Evolutionary conservation across 2,888 invertebrate species (phyloP), one percentile per base, ranked within the genome.

Genomic region (Pogonocherus hispidulus): DNA sequence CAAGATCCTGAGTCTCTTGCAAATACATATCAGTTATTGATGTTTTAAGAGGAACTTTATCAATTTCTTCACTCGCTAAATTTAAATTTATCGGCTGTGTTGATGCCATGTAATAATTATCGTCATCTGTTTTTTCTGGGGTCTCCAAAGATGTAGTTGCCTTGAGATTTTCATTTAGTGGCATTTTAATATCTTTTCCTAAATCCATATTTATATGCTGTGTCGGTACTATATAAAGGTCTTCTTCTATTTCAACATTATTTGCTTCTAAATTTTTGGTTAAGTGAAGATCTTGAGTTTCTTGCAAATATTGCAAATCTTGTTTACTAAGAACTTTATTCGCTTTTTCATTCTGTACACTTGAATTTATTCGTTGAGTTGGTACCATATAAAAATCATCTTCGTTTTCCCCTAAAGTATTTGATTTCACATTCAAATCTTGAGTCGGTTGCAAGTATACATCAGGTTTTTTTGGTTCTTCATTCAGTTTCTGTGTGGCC

Each of bases 401-500:
- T n/a, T 4, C 1, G 14, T 3, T 41, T 14, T 41, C n/a, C 14
- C 14, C 16, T 41, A 3, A 3, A 27, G 27, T 3, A 5, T 27
- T 27, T 27, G 27, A 27, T 27, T 35, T n/a, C 20, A 37, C 18
- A 20, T 55, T 41, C 6, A 55, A 4, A 3, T 19, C 20, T 19
- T 55, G 55, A 1, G 55, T 55, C 18, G 72, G 20, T 32, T 55
- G 54, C 49, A 64, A 63, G 1, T 23, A 63, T 44, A 67, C 3
- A 47, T 46, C 55, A 27, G 27, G 4, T 27, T 27, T 8, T 27
- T 27, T n/a, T n/a, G 23, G 27, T n/a, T 18, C 3, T 47, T 59
- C n/a, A 37, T 66, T 54, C 16, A 75, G 18, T 69, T 68, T 66
- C 69, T 79, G 78, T 18, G 78, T 78, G 9, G 78, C 37, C 57